These are phyloP conservation scores for Thomomys bottae DNA, from an alignment of 2,113 vertebrate species.

Conservation along the genomic window DNA sequence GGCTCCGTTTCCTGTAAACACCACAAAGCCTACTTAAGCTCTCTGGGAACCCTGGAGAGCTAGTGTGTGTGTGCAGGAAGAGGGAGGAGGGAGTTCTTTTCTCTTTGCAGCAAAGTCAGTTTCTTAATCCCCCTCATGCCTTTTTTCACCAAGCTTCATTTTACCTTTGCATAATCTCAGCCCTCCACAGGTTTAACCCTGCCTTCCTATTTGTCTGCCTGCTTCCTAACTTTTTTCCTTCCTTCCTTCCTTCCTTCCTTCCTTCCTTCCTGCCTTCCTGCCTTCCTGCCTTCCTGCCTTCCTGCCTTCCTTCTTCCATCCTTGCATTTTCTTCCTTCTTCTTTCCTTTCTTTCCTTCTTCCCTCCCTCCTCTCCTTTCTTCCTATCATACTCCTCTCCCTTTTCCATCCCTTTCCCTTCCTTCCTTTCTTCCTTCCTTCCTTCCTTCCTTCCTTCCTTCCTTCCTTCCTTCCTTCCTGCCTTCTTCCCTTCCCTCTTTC, in stretches of 20 bases:
- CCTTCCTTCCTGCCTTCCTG: neutral
- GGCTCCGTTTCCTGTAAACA: conserved; percentile 68
- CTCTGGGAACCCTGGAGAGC: conserved; percentile 56
- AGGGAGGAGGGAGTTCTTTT: conserved; percentile 52
- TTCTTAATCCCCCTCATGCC: conserved; percentile 29
- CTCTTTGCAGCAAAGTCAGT: conserved; percentile 54
- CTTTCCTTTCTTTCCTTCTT: neutral
- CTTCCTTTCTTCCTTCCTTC: too few species aligned
- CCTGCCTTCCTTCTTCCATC: too few species aligned
- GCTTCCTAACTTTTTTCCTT: neutral
- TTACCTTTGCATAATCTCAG: conserved; percentile 8
- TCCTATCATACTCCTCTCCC: too few species aligned
- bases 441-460: neutral
- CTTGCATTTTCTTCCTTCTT: too few species aligned
- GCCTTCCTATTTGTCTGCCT: neutral
- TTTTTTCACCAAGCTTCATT: conserved; percentile 13
- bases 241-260: neutral
- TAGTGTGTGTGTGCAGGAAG: neutral
- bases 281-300: neutral
- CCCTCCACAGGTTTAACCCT: neutral
- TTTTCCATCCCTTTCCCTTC: neutral
- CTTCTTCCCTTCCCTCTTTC: neutral
- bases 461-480: too few species aligned
- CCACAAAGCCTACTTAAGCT: conserved; percentile 69
- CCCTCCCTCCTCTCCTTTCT: neutral